A percentile compares a stretch with the other conserved stretches of the same genome.
Evolutionary conservation across 2,113 vertebrate species (phyloP).

Genomic region (Plestiodon gilberti): DNA sequence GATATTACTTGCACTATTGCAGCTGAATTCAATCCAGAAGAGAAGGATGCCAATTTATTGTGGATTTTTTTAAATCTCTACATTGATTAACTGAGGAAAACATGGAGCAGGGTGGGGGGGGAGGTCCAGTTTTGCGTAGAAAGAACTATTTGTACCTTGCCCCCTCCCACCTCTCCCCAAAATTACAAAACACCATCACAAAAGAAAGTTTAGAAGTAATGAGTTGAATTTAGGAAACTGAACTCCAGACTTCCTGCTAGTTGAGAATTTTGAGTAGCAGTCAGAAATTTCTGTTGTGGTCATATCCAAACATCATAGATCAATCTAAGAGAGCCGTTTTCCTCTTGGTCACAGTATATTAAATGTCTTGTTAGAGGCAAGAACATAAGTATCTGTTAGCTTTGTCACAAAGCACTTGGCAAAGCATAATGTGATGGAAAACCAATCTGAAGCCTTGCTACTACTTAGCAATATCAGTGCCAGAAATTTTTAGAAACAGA

Average conservation of each 20-base stretch:
- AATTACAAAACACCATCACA: not conserved
- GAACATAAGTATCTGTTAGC: conserved; percentile 59
- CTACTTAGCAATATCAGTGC: conserved; percentile 60
- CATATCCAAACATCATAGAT: rapidly evolving
- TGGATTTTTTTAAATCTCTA: not conserved
- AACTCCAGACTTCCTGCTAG: not conserved
- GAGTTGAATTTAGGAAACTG: not conserved
- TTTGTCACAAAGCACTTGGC: conserved; percentile 68
- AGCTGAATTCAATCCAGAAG: not conserved
- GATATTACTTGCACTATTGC: not conserved
- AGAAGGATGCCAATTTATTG: not conserved
- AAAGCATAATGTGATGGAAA: conserved; percentile 51
- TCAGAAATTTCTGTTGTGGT: not conserved
- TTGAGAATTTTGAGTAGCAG: not conserved
- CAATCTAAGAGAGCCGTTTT: conserved; percentile 12
- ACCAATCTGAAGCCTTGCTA: conserved; percentile 65
- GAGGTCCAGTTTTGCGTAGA: not conserved
- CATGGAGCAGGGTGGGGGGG: not conserved
- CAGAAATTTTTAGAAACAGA: conserved; percentile 72
- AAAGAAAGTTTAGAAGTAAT: not conserved
- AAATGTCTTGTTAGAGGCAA: conserved; percentile 43
- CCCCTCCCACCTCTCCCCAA: not conserved
- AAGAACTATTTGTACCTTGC: not conserved
- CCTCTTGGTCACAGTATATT: not conserved
- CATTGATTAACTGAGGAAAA: not conserved